Evolutionary conservation across 64 coral and sea anemone species (phyloP), one percentile per base, ranked within the genome.

Genomic region (Cladopsammia gracilis): DNA sequence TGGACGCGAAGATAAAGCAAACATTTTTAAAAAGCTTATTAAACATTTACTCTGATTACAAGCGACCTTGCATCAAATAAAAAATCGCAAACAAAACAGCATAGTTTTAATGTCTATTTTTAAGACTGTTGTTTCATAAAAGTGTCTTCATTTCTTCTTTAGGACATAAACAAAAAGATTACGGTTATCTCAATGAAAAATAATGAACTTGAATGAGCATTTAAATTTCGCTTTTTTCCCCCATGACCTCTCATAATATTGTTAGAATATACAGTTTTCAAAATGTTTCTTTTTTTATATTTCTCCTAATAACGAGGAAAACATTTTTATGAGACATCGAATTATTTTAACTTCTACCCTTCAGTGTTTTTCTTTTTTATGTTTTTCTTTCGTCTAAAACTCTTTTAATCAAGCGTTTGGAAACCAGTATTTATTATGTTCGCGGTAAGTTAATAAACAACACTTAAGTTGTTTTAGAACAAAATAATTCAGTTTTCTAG

Each of bases 11-110:
- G 8, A 11, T 10, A 56, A 10, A 54, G 25, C 48, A 54, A 25
- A 22, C 48, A 64, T 64, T 64, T 56, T 23, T 53, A 12, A 7
- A 53, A 4, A 34, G 34, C 48, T 77, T 24, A 77, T 77, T 54
- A 77, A 77, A 77, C 4, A 77, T 77, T 77, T 77, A 77, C 49
- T 77, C 75, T 77, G 75, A 77, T 77, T 77, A 77, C 75, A 77
- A 77, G 75, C 75, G 75, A 57, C n/a, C 49, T 25, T 25, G 4
- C 48, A 3, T 48, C 0, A 49, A 77, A 52, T 25, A 0, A 10
- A 77, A 75, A 54, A 54, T 10, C 20, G 49, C 70, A 46, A 73
- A 46, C 70, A 73, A 48, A 10, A 18, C 9, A 18, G 10, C 15
- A 15, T 48, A 34, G 34, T 34, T 34, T 34, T 34, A 34, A 34